Evolutionary conservation across 1,140 invertebrate genomes (phyloP), one percentile per base, ranked within the genome.

Genomic region (Lucilia sericata): DNA sequence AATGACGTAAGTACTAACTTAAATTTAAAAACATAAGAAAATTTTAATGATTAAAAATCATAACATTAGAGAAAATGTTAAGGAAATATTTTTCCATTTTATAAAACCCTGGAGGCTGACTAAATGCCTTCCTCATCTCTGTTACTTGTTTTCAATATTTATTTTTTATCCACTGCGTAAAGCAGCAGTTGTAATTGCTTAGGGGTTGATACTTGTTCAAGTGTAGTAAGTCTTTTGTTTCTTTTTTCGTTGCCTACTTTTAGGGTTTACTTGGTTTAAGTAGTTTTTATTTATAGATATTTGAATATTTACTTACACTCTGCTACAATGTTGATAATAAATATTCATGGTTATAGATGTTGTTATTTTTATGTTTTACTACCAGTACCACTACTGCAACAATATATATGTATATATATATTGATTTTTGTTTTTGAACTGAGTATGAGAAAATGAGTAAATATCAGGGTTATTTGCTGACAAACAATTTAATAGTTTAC

Each of bases 1-100:
- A n/a, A 80, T 80, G 76, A 17, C n/a, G 76, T 80, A 80, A 80
- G 76, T 80, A 25, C n/a, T 25, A 25, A n/a, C 2, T 70, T 70
- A 30, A 30, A 30, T 25, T 19, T 10, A 25, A 70, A 70, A 70
- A 70, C 25, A 42, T 42, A 9, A 70, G 21, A 70, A 21, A 0
- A 14, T n/a, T 55, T 55, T 55, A 14, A 17, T 7, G 51, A 55
- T 55, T 55, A 70, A 70, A 70, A 70, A 70, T 21, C 65, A 5
- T 21, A 25, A 70, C 1, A 19, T 55, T 70, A 7, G 5, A 17
- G 3, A 70, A 1, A 55, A 55, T 51, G 49, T 51, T 51, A 19
- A 19, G 60, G 3, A 70, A 70, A 70, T 60, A 0, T n/a, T 60
- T 60, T 60, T 17, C 19, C 7, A 25, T 70, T 70, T 70, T 70